Evolutionary conservation across 2,113 vertebrate species (phyloP), one percentile per base, ranked within the genome.

Genomic region (Falcunculus frontatus): DNA sequence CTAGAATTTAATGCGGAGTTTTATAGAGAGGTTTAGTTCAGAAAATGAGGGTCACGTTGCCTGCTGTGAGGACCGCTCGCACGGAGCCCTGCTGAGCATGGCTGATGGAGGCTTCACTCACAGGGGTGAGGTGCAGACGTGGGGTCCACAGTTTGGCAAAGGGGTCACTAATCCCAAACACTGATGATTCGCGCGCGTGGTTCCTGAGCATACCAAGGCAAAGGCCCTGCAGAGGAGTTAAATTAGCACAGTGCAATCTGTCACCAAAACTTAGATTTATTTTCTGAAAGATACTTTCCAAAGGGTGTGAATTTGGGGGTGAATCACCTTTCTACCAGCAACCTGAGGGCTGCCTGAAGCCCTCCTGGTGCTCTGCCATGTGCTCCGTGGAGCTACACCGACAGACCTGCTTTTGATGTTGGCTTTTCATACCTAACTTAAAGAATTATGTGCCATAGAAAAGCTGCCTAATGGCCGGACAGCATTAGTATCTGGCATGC

Each of bases 101-200:
- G 39, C 68, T 26, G 35, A 0, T 2, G 25, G 64, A 55, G 57
- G 55, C 10, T 72, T 72, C 2, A 2, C 62, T 49, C 1, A 0
- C 19, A 11, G 4, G 16, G 57, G 29, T 0, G 2, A 60, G 77
- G 47, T 42, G 47, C 72, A 29, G 69, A 29, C 1, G 0, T 4
- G 18, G 78, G 30, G 49, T 60, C 33, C 62, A 3, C 33, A 26
- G 83, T 95, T 65, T 91, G 93, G 37, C 87, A 80, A 47, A 84
- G 86, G 82, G 89, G 81, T 95, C 91, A 33, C 30, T 0, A 82
- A 95, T 75, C 96, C 91, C 67, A 81, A 93, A 94, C 82, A 8
- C 84, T 70, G 92, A 68, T 4, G 1, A 29, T 68, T 78, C 41
- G 4, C 52, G 76, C 18, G 1, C 52, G 27, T 37, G 14, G 41